Conservation (phyloP, 2,888 invertebrate genomes). For the Caenorhabditis panamensis region DNA sequence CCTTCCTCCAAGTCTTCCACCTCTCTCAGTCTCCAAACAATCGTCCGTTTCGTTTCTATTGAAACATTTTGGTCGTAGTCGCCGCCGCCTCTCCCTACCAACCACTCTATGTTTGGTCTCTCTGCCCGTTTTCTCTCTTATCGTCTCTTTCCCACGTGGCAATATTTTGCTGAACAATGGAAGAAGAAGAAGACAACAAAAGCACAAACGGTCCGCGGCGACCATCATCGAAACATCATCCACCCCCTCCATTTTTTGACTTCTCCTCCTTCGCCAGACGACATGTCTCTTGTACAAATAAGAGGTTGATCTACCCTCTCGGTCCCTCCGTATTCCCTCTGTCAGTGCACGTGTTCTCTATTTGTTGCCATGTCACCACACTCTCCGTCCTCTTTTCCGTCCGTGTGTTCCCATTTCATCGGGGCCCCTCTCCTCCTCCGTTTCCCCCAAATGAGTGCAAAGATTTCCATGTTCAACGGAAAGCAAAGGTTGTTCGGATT, state of each 20-base stretch:
- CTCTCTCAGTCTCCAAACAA: not conserved
- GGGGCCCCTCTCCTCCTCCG: not conserved
- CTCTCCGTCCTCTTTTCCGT: not conserved
- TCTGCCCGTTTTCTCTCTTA: not conserved
- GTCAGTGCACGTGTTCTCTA: conserved; percentile 30
- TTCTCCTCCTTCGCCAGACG: not conserved
- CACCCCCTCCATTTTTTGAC: conserved; percentile 1
- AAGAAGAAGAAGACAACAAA: too few species aligned
- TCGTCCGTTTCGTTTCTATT: conserved; percentile 26
- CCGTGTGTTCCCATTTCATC: not conserved
- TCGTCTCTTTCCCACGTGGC: conserved; percentile 25
- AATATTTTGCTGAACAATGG: not conserved
- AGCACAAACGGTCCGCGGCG: not conserved
- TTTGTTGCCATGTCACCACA: conserved; percentile 50
- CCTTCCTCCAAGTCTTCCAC: too few species aligned
- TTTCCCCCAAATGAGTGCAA: not conserved
- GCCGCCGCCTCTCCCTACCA: not conserved
- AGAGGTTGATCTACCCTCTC: conserved; percentile 21
- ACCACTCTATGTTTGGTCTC: conserved; percentile 30
- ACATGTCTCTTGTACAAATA: conserved; percentile 25
- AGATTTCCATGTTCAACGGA: not conserved
- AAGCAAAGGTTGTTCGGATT: not conserved
- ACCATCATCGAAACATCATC: not conserved
- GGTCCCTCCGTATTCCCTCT: conserved; percentile 14
- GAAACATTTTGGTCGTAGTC: conserved; percentile 35